Evolutionary conservation across 2,113 vertebrate species (phyloP), one percentile per base, ranked within the genome.

Genomic region (Macquaria ambigua): DNA sequence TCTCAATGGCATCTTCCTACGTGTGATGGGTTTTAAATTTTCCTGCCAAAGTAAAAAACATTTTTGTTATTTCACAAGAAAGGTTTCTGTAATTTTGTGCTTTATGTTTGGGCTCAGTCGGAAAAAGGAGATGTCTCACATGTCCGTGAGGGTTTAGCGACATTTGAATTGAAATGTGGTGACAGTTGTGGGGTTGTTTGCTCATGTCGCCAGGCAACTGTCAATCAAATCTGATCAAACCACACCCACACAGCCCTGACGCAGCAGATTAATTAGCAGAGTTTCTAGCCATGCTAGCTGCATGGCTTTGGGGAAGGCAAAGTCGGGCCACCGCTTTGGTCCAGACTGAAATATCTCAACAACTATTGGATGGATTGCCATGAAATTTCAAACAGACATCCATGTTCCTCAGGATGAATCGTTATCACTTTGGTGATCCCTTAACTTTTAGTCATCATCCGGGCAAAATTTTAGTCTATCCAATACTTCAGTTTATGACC

Each of bases 211-310:
- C 69, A 55, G 53, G 52, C 52, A 23, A 41, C 14, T 56, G 52
- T 73, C 52, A 71, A 15, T 71, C 48, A 71, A 14, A 71, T 71
- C 69, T 71, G 48, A 55, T 55, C 50, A 53, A 23, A 16, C 58
- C 58, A 59, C 25, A 61, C 25, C 56, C 25, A 61, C 58, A 59
- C 58, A 61, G 25, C 1, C 34, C n/a, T 50, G 43, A 50, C 31
- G 15, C 31, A 31, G 63, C 63, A 67, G 39, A 46, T 67, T 25
- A 43, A 46, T 67, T 25, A 43, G 6, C 14, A 41, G 21, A 14
- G 37, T 43, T 8, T 46, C 48, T 31, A 69, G 15, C 43, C 25
- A 10, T 10, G 3, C 15, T 50, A 50, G 41, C 25, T 50, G 23
- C 11, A 8, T n/a, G 21, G 64, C 39, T 15, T 12, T 2, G 14